Conservation (phyloP, 2,888 invertebrate species). For the Tridacna crocea region DNA sequence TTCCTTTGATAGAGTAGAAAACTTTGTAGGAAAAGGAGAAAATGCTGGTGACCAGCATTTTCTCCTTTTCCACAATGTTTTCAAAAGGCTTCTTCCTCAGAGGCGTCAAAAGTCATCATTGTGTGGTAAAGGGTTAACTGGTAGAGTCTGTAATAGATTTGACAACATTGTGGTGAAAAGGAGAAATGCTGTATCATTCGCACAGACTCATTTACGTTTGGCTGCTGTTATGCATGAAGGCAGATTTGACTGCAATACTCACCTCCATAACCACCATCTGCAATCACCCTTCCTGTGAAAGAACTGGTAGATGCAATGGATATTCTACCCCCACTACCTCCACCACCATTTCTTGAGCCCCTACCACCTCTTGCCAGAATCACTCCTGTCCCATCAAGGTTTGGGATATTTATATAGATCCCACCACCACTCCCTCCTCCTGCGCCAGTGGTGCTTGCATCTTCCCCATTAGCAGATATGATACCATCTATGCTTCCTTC, state of each 20-base stretch:
- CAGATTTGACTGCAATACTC: slow-evolving; percentile 3
- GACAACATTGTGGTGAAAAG: background rate
- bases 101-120: background rate
- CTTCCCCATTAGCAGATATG: slow-evolving; percentile 69
- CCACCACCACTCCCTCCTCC: slow-evolving; percentile 73
- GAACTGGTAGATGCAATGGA: slow-evolving; percentile 41
- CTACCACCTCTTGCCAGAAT: slow-evolving; percentile 66
- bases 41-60: no score
- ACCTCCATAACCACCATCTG: slow-evolving; percentile 69
- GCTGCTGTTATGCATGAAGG: no score
- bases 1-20: no score
- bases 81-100: no score
- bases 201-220: no score
- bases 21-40: no score
- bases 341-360: slow-evolving; percentile 63
- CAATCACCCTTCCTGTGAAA: slow-evolving; percentile 55
- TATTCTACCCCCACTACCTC: slow-evolving; percentile 69
- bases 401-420: slow-evolving; percentile 51
- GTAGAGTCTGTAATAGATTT: no score
- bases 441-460: slow-evolving; percentile 48
- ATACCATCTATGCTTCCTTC: slow-evolving; percentile 66
- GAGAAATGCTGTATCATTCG: background rate
- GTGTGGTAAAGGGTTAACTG: background rate
- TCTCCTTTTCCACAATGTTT: no score
- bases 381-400: slow-evolving; percentile 60